Percentiles rank a stretch among this genome's conserved stretches.
Conservation (phyloP, 2,888 invertebrate species). For the Melinopterus prodromus region DNA sequence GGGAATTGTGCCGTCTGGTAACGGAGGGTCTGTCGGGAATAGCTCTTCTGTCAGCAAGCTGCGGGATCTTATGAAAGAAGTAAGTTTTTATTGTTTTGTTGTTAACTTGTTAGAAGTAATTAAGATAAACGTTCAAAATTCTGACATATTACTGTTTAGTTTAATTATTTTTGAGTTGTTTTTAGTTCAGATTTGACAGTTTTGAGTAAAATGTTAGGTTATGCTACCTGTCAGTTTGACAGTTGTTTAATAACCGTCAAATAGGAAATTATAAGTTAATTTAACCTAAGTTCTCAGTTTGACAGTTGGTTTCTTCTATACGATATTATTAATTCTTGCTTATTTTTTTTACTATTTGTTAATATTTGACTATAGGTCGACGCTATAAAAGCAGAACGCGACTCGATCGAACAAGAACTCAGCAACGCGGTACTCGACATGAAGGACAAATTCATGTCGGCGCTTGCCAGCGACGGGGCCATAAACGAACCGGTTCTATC, state of each 20-base stretch:
- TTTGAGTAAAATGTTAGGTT: conserved; percentile 5
- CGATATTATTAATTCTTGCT: background rate
- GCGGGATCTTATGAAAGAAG: conserved; percentile 80
- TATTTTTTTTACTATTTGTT: conserved; percentile 46
- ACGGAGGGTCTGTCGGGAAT: conserved; percentile 63
- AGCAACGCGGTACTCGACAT: conserved; percentile 83
- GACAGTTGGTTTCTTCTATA: too few relatives aligned
- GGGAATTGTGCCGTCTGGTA: conserved; percentile 74
- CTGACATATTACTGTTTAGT: background rate
- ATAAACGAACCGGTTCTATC: conserved; percentile 81
- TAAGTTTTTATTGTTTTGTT: conserved; percentile 51
- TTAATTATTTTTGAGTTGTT: background rate
- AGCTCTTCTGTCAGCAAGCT: conserved; percentile 73
- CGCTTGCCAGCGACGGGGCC: conserved; percentile 78
- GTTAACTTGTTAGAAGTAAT: background rate
- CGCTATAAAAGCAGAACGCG: conserved; percentile 86
- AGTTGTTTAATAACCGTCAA: background rate
- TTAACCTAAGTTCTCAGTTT: too few relatives aligned
- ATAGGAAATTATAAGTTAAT: background rate
- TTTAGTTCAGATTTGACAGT: background rate
- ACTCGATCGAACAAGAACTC: conserved; percentile 87
- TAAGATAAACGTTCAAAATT: background rate
- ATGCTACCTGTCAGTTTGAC: background rate
- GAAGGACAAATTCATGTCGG: conserved; percentile 79
- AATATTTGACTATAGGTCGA: conserved; percentile 68